Percentiles rank a stretch among this genome's conserved stretches.
Evolutionary conservation across 2,888 invertebrate genomes (phyloP).

Genomic region (Zele albiditarsus): DNA sequence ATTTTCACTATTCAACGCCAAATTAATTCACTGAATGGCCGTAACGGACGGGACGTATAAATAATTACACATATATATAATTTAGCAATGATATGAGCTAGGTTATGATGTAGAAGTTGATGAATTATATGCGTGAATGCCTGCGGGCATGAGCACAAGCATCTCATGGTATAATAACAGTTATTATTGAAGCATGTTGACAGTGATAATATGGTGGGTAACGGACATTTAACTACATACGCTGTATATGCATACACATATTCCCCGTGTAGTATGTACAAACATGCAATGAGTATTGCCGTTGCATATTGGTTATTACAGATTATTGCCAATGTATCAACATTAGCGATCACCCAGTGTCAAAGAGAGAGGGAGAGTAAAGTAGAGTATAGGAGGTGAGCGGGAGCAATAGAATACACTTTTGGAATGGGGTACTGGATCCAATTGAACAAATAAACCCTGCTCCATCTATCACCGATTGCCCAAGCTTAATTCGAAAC

Average conservation of each 20-base stretch:
- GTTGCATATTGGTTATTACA: conserved; percentile 33
- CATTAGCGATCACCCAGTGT: neutral
- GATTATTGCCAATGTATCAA: conserved; percentile 39
- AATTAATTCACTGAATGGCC: neutral
- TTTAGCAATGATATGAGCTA: neutral
- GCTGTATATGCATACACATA: neutral
- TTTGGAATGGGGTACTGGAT: neutral
- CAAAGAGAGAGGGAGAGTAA: too few species aligned
- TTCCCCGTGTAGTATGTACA: too few species aligned
- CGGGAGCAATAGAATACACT: neutral
- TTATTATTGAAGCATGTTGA: conserved; percentile 59
- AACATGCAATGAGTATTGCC: conserved; percentile 47
- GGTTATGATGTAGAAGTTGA: neutral
- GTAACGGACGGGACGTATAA: neutral
- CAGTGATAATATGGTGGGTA: conserved; percentile 64
- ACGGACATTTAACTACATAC: conserved; percentile 1
- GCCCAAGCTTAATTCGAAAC: conserved; percentile 45
- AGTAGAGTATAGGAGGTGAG: neutral
- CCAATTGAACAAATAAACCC: conserved; percentile 38
- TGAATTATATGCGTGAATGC: neutral
- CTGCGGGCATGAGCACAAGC: neutral
- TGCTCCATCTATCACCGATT: conserved; percentile 24
- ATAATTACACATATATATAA: neutral
- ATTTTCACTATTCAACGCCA: neutral
- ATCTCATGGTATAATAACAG: conserved; percentile 8